Percentiles rank a stretch among this genome's conserved stretches.
Evolutionary conservation across 2,113 vertebrate genomes (phyloP).

Genomic region (Alexandromys fortis): DNA sequence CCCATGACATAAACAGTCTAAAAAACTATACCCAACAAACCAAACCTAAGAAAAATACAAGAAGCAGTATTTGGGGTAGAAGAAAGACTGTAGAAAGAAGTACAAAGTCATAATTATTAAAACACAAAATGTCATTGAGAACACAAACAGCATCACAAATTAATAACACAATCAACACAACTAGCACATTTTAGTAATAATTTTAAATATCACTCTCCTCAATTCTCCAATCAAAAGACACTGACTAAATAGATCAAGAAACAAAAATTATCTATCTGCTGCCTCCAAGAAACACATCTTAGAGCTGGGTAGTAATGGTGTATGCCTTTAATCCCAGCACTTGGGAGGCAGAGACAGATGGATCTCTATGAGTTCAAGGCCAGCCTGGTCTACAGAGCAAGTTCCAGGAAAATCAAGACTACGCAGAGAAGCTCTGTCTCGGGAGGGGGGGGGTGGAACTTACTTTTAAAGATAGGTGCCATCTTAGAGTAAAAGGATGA

Average conservation of each 20-base stretch:
- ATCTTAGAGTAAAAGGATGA: neutral
- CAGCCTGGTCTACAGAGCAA: neutral
- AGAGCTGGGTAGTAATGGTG: neutral
- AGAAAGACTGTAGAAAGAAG: neutral
- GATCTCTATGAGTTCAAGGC: neutral
- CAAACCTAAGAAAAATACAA: neutral
- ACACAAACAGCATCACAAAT: neutral
- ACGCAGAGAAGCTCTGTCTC: neutral
- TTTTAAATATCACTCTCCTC: neutral
- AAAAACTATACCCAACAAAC: neutral
- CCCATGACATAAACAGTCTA: neutral
- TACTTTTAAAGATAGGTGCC: neutral
- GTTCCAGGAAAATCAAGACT: neutral
- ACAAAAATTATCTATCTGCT: neutral
- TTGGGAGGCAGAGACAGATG: neutral
- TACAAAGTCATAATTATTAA: neutral
- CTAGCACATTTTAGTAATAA: neutral
- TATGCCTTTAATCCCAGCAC: neutral
- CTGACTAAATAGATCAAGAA: neutral
- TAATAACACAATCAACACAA: neutral
- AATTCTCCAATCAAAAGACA: neutral
- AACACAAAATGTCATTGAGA: neutral
- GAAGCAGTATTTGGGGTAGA: neutral
- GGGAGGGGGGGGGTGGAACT: too few species aligned
- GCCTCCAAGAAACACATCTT: neutral